Evolutionary conservation across 1,140 invertebrate genomes (phyloP), one percentile per base, ranked within the genome.

Genomic region (Euura lappo): DNA sequence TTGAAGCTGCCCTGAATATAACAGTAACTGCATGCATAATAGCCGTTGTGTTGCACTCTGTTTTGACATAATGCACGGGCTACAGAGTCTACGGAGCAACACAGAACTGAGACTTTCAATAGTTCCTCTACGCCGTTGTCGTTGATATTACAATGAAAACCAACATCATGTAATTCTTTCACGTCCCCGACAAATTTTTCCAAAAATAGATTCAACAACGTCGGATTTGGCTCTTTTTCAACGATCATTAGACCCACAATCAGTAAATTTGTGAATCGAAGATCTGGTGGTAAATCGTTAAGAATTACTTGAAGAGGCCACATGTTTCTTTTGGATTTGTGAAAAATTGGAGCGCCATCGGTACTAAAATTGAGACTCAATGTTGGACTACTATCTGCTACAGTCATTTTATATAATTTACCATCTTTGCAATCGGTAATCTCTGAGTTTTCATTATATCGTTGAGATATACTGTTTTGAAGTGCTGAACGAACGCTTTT

Each of bases 1-100:
- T 68, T 69, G 65, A 28, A 28, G 28, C 28, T 28, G 28, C n/a
- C 45, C 51, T 42, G 68, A 10, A 60, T 47, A 46, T 46, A 28
- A 4, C 2, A 45, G 71, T 13, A 8, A 10, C 46, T 75, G 42
- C 74, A 77, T 28, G 72, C 65, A 6, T 45, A 75, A 7, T 68
- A 72, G 6, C 72, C 74, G 45, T 77, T 77, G n/a, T 44, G 47
- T 69, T 77, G 10, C 0, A 75, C 11, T 60, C 76, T 73, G 71
- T 75, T 75, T 71, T 75, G 71, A 13, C 70, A 66, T 44, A 75
- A 70, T 11, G 51, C 68, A 66, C 68, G 45, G 0, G 76, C 76
- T 4, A 65, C 45, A 13, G 74, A 75, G 72, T 77, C 72, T 1
- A 77, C 51, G 4, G 64, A 72, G 70, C 45, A 69, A 60, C 74